These are phyloP conservation scores for Petaurus breviceps DNA, from an alignment of 2,113 vertebrate genomes.

Conservation along the genomic window DNA sequence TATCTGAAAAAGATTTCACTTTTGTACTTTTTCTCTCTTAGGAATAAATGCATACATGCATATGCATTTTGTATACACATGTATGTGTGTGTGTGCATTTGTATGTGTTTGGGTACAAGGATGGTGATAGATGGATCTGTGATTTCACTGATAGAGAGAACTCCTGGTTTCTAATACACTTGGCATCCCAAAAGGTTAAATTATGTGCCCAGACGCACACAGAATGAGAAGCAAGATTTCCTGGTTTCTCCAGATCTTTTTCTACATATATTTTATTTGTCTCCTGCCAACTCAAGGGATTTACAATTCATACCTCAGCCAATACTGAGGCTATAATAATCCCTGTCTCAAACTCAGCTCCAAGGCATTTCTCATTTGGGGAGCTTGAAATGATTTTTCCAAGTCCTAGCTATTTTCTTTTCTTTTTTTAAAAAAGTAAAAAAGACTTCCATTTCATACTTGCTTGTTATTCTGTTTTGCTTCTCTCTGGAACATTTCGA, in stretches of 20 bases:
- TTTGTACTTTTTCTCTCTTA: background rate
- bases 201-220: background rate
- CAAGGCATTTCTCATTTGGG: background rate
- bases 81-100: background rate
- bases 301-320: slow-evolving; percentile 1
- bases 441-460: background rate
- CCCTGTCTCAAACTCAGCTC: background rate
- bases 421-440: background rate
- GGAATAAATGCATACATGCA: background rate
- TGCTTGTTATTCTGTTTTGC: background rate
- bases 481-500: background rate
- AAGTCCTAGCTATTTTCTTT: background rate
- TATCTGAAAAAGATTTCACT: background rate
- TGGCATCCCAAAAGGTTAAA: background rate
- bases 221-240: background rate
- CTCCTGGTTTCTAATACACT: background rate
- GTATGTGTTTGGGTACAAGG: background rate
- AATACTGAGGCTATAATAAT: background rate
- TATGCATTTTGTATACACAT: background rate
- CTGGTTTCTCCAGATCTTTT: background rate
- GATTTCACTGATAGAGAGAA: background rate
- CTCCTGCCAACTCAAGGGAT: background rate
- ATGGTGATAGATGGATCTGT: background rate
- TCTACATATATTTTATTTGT: background rate
- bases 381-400: background rate